A percentile compares a stretch with the other conserved stretches of the same genome.
These are phyloP conservation scores for Gortyna flavago DNA, from an alignment of 2,888 invertebrate genomes.

Conservation along the genomic window DNA sequence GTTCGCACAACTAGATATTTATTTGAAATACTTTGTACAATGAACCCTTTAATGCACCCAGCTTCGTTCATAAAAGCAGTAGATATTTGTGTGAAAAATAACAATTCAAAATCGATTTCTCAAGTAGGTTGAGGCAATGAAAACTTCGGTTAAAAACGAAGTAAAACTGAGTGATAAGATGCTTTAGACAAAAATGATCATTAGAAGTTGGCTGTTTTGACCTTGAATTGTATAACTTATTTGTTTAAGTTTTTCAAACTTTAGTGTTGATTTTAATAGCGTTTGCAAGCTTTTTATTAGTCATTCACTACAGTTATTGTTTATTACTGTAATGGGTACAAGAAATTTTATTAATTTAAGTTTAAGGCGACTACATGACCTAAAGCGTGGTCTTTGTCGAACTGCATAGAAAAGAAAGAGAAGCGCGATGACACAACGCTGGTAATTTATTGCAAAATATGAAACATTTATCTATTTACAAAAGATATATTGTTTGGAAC, in stretches of 20 bases:
- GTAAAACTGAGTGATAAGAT: not conserved
- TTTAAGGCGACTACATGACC: too few relatives aligned
- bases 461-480: too few relatives aligned
- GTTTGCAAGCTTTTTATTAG: not conserved
- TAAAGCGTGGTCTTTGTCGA: too few relatives aligned
- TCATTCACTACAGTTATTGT: not conserved
- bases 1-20: not conserved
- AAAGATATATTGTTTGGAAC: too few relatives aligned
- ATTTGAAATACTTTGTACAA: not conserved
- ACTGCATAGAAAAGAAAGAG: too few relatives aligned
- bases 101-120: not conserved
- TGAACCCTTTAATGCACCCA: not conserved
- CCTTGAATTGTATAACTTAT: not conserved
- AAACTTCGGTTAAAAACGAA: not conserved
- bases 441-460: too few relatives aligned
- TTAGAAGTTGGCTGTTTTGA: not conserved
- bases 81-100: constrained; percentile 5
- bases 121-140: not conserved
- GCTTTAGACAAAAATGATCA: not conserved
- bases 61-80: not conserved
- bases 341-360: not conserved
- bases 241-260: not conserved
- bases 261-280: not conserved
- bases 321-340: not conserved
- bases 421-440: too few relatives aligned